Percentiles rank a stretch among this genome's conserved stretches.
phyloP scores from a whole-genome alignment of 2,888 invertebrate genomes.

The Prenolepis imparis region DNA sequence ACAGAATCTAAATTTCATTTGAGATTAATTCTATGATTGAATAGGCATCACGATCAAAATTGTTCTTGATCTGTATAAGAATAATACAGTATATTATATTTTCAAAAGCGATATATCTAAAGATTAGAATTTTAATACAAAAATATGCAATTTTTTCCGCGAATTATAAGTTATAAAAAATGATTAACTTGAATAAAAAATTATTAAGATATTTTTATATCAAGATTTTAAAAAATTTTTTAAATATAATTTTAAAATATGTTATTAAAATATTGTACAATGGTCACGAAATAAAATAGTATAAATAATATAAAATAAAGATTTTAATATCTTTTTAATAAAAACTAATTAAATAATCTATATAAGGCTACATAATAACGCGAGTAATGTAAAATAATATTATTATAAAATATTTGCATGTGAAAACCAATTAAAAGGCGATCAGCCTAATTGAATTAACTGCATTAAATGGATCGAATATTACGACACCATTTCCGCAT shows the following conservation, averaged over 20 bases:
- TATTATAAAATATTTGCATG: constrained; percentile 36
- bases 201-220: background rate
- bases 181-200: background rate
- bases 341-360: background rate
- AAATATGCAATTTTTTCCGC: background rate
- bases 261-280: background rate
- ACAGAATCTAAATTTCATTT: background rate
- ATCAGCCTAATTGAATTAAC: constrained; percentile 29
- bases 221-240: too few relatives aligned
- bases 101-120: background rate
- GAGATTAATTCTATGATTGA: background rate
- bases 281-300: background rate
- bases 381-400: constrained; percentile 14
- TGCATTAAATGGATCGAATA: background rate
- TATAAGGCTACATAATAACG: background rate
- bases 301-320: constrained; percentile 3
- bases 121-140: background rate
- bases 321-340: background rate
- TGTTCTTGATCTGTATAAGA: background rate
- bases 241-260: too few relatives aligned
- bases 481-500: background rate
- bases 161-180: background rate
- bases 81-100: background rate
- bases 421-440: constrained; percentile 31
- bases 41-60: background rate